These are phyloP conservation scores for roundworm (Caenorhabditis elegans) DNA, from an alignment of 1,140 invertebrate genomes.

Conservation along the genomic window WBcel235 BX284602.5:12225001-12225500, in stretches of 20 bases:
- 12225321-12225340: constrained; percentile 8
- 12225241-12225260: no score
- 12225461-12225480: background rate
- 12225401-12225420: constrained; percentile 94
- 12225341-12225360: constrained; percentile 46
- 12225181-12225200: background rate
- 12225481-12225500: constrained; percentile 77
- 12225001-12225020: no score
- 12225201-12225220: no score
- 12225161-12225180: background rate
- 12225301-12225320: no score
- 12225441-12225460: constrained; percentile 69
- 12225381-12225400: constrained; percentile 92
- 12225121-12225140: background rate
- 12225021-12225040: background rate
- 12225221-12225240: background rate
- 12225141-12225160: background rate
- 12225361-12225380: constrained; percentile 96
- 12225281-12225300: no score
- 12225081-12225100: background rate
- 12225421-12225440: constrained; percentile 87
- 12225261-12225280: no score
- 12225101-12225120: background rate
- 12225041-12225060: background rate
- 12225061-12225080: background rate